Evolutionary conservation across 2,113 vertebrate species (phyloP), one percentile per base, ranked within the genome.

Genomic region (Mystacornis crossleyi): DNA sequence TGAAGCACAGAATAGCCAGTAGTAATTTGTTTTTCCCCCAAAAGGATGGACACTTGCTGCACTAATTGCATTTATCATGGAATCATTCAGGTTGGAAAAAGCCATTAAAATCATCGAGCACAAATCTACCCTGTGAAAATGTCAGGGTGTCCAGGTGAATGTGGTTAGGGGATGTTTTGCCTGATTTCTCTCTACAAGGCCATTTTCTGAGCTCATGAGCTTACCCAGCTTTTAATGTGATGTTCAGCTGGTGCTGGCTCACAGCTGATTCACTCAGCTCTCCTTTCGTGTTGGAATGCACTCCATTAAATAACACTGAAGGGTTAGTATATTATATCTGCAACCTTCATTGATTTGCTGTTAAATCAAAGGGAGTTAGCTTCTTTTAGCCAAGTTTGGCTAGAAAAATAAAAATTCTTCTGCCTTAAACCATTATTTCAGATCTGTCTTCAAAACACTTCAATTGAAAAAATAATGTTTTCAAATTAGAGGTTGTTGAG

Each of bases 321-420:
- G 71, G 83, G 84, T 90, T 29, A 38, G 29, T 33, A 7, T 38
- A 14, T 42, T 58, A 5, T 18, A 66, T 75, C 61, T 89, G 71
- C 82, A 95, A 12, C 48, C 78, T 38, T 74, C 74, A 60, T 85
- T 66, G 85, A 93, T 74, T 93, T 75, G 34, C 85, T 54, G 61
- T n/a, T 81, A 34, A 64, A 40, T 10, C 10, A 45, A 57, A 84
- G 24, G 8, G 25, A 87, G 33, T 71, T 67, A 40, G 69, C 31
- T 67, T 57, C 57, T 87, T 87, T 70, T 14, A 72, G 48, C 61
- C 42, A 58, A 20, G 10, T 29, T 70, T 47, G 21, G 21, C 24
- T 67, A 43, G 36, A 81, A 87, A 86, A 74, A 55, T 33, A 18
- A 45, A 81, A 84, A 42, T 65, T n/a, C 48, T 84, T 29, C 51